Evolutionary conservation across 2,797 vertebrate species (phyloP).

Genomic region (Bradypus variegatus): DNA sequence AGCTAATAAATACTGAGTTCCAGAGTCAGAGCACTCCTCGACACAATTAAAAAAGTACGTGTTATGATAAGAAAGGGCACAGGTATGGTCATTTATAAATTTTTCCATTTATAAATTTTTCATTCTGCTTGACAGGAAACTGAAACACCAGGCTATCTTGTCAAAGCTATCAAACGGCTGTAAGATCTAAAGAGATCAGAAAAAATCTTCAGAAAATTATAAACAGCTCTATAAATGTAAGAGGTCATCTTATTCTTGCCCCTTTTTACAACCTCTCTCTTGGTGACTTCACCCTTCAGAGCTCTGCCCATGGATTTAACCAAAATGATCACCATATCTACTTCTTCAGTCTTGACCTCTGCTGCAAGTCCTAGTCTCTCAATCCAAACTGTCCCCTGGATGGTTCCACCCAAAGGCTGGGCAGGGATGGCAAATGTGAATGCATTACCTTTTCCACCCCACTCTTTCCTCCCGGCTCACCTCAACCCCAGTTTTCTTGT

Average conservation of each 20-base stretch:
- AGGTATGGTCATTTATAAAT: not conserved
- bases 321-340: not conserved
- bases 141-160: not conserved
- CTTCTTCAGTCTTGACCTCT: not conserved
- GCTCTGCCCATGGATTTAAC: not conserved
- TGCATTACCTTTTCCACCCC: not conserved
- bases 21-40: not conserved
- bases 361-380: not conserved
- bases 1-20: not conserved
- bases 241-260: not conserved
- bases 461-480: not conserved
- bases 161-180: not conserved
- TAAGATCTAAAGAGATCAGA: not conserved
- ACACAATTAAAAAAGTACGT: not conserved
- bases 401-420: not conserved
- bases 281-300: not conserved
- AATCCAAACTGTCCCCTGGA: not conserved
- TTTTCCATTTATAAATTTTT: not conserved
- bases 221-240: not conserved
- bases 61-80: not conserved
- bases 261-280: not conserved
- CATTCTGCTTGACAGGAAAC: not conserved
- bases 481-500: not conserved
- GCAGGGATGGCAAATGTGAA: not conserved
- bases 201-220: constrained; percentile 6